These are phyloP conservation scores for Ganaspis sp. DNA, from an alignment of 1,140 invertebrate species.

Conservation along the genomic window DNA sequence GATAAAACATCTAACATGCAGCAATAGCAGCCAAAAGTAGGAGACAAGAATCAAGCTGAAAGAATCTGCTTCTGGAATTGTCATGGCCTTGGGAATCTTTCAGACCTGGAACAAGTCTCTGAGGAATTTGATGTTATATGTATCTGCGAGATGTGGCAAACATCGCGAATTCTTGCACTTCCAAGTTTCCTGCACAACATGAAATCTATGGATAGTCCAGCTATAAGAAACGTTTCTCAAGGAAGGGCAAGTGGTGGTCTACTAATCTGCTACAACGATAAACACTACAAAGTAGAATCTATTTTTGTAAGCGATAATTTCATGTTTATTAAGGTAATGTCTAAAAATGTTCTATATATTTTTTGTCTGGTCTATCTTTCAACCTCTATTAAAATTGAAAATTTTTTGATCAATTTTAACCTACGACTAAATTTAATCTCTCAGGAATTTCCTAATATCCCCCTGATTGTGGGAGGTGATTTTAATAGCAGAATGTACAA, in stretches of 20 bases:
- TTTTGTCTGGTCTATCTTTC: no score
- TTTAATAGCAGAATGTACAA: no score
- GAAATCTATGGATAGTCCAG: neutral
- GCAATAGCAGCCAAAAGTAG: neutral
- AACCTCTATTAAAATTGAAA: no score
- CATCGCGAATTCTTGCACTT: neutral
- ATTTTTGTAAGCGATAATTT: neutral
- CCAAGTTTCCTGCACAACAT: neutral
- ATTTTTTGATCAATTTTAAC: no score
- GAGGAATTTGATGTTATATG: neutral
- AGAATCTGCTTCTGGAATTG: neutral
- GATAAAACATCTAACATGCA: neutral
- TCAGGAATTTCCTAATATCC: no score
- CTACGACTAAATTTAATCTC: no score
- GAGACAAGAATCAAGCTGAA: neutral
- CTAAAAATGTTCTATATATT: no score
- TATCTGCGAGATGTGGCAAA: neutral
- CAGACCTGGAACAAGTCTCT: neutral
- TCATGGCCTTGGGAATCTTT: neutral
- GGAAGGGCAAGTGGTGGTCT: neutral
- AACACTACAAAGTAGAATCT: neutral
- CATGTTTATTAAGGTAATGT: no score
- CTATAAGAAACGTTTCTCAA: neutral
- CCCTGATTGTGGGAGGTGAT: no score
- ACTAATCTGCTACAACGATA: neutral